These are phyloP conservation scores for Pitta sordida DNA, from an alignment of 2,113 vertebrate species.

Conservation along the genomic window DNA sequence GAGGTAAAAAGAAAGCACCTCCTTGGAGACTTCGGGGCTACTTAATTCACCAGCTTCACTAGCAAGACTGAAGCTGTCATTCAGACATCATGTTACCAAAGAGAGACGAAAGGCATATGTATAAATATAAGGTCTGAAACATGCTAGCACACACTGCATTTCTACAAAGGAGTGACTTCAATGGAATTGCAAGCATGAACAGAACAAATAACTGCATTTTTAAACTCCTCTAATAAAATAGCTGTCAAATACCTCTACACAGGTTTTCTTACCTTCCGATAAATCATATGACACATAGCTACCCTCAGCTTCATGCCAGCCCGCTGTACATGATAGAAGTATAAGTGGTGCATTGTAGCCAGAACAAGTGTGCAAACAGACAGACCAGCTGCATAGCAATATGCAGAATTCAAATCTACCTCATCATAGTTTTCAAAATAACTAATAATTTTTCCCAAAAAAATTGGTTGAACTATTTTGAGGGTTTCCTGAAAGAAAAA, in stretches of 20 bases:
- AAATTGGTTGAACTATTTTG: slow-evolving; percentile 83
- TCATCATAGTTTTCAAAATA: slow-evolving; percentile 81
- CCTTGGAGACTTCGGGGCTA: neutral
- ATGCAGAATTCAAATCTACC: slow-evolving; percentile 55
- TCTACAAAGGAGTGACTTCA: neutral
- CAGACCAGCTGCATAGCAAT: slow-evolving; percentile 74
- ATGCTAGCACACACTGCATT: rapidly evolving
- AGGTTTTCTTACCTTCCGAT: slow-evolving; percentile 82
- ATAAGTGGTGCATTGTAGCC: slow-evolving; percentile 83
- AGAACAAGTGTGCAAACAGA: slow-evolving; percentile 74
- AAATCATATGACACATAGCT: slow-evolving; percentile 95
- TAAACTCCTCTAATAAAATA: neutral
- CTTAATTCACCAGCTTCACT: neutral
- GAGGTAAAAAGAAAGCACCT: neutral
- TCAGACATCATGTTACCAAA: neutral
- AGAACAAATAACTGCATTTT: neutral
- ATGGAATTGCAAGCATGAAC: neutral
- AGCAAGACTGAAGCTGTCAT: neutral
- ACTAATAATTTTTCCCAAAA: slow-evolving; percentile 83
- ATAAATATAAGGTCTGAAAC: neutral
- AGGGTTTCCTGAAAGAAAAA: slow-evolving; percentile 78
- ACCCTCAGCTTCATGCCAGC: slow-evolving; percentile 88
- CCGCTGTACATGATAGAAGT: slow-evolving; percentile 87
- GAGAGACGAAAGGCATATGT: neutral
- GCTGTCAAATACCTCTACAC: neutral